Evolutionary conservation across 2,113 vertebrate species (phyloP), one percentile per base, ranked within the genome.

Genomic region (Oncorhynchus gorbuscha): DNA sequence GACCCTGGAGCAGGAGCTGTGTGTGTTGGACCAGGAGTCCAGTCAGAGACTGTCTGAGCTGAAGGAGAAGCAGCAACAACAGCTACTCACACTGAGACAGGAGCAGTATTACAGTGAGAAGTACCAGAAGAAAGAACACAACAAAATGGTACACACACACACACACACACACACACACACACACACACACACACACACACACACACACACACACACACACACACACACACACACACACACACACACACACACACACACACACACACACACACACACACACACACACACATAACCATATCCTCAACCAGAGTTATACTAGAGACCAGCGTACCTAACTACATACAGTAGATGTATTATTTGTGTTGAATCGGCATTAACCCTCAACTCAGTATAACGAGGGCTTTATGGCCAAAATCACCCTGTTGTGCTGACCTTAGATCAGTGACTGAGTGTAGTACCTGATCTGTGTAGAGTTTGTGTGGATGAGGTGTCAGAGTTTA

Each of bases 61-160:
- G 79, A 98, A 97, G 89, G 96, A 97, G 82, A 95, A 96, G 84
- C 97, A 99, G 72, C 96, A 99, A 72, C 95, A 97, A 70, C 95
- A 98, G 88, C 94, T 99, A 72, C 94, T 99, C 26, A 95, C 95
- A 28, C 96, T 99, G 48, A 93, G 98, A 5, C 98, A 99, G 90
- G 97, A 99, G 82, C 98, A 99, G 82, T 99, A 98, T 89, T 99
- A 98, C 85, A 99, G 97, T 45, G 96, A 99, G 58, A 98, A 99
- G 88, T 99, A 98, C 91, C 97, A 97, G 93, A 99, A 99, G 74
- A 90, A 95, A 73, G 97, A 98, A 69, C 98, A 99, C 85, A 96
- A 98, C 85, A 98, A 97, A 81, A 94, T 97, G 97, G 97, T 98
- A 90, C 59, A 87, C 3, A 13, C 67, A 35, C 35, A 0, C 35